Evolutionary conservation across 2,888 invertebrate genomes (phyloP).

Genomic region (Empis livida): DNA sequence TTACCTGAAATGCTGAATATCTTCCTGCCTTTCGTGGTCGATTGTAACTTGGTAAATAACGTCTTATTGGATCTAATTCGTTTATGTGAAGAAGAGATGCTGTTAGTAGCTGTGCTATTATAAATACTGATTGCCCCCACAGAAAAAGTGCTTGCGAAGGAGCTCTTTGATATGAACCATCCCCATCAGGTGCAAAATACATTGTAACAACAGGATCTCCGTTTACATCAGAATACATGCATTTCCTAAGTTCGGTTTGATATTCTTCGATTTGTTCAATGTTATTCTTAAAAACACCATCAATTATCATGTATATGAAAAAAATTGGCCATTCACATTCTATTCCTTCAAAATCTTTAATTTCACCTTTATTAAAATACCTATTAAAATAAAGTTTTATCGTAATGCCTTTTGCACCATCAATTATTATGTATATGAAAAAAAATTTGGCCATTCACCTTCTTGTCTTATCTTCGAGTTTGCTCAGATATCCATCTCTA

Average conservation of each 20-base stretch:
- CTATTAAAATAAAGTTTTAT: slow-evolving; percentile 23
- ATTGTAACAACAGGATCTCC: slow-evolving; percentile 90
- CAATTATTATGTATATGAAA: no score
- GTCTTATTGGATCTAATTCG: slow-evolving; percentile 88
- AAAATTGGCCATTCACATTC: slow-evolving; percentile 99
- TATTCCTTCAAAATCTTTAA: slow-evolving; percentile 88
- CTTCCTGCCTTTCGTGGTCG: slow-evolving; percentile 81
- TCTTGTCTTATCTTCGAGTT: slow-evolving; percentile 65
- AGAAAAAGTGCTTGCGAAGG: slow-evolving; percentile 54
- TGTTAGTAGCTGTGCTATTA: slow-evolving; percentile 84
- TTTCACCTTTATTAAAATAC: slow-evolving; percentile 82
- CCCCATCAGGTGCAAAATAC: slow-evolving; percentile 51
- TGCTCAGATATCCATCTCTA: slow-evolving; percentile 87
- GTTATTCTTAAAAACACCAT: slow-evolving; percentile 78
- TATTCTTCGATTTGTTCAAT: slow-evolving; percentile 89
- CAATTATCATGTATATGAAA: slow-evolving; percentile 90
- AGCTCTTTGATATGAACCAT: slow-evolving; percentile 31
- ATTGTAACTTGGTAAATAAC: slow-evolving; percentile 92
- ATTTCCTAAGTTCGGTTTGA: slow-evolving; percentile 66
- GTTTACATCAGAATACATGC: slow-evolving; percentile 67
- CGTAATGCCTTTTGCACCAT: neutral
- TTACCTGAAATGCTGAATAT: slow-evolving; percentile 95
- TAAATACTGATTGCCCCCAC: slow-evolving; percentile 94
- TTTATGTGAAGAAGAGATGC: slow-evolving; percentile 82
- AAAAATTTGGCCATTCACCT: no score